These are phyloP conservation scores for Pantala flavescens DNA, from an alignment of 1,140 invertebrate genomes.

Conservation along the genomic window DNA sequence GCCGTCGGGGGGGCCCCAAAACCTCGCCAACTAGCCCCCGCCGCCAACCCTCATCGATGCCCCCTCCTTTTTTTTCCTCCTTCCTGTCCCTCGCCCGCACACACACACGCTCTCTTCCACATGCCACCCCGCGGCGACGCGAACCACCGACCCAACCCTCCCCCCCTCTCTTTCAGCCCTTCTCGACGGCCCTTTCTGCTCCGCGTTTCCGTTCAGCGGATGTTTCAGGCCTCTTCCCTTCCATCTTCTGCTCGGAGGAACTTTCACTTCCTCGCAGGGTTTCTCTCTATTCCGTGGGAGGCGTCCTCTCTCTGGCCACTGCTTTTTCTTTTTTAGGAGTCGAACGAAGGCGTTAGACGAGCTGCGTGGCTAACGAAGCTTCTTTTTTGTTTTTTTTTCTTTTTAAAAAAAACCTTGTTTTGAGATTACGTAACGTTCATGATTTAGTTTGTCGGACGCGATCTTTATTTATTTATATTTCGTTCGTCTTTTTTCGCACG, in stretches of 20 bases:
- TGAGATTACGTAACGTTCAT: no score
- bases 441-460: no score
- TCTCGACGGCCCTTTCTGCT: not conserved
- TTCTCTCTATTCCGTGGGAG: no score
- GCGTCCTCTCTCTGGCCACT: no score
- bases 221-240: not conserved
- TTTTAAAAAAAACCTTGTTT: no score
- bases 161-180: not conserved
- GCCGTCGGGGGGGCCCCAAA: not conserved
- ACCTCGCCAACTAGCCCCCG: slow-evolving; percentile 1
- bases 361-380: no score
- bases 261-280: no score
- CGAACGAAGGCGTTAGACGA: no score
- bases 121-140: not conserved
- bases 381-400: no score
- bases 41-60: not conserved
- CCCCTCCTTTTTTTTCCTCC: not conserved
- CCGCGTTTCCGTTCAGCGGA: not conserved
- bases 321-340: no score
- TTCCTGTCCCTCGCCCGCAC: not conserved
- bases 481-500: no score
- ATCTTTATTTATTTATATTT: no score
- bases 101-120: not conserved
- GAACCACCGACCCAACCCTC: not conserved
- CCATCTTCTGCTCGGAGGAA: not conserved